Base-by-base conservation (phyloP, 2,888 invertebrate species). In the Pachydiplax longipennis region DNA sequence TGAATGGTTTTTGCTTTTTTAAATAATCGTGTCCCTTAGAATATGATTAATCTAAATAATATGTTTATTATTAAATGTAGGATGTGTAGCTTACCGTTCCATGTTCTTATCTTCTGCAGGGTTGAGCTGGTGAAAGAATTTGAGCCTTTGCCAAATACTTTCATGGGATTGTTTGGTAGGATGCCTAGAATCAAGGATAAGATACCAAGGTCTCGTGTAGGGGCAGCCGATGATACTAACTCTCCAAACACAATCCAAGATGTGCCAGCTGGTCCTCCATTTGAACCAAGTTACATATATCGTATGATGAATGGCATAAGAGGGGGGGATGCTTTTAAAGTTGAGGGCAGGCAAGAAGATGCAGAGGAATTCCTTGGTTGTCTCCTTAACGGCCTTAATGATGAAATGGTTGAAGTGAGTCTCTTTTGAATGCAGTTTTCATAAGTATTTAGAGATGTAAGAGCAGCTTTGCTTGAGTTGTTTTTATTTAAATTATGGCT, bases 341-440 rank as follows among this genome's bases (percentile, higher is more conserved):
- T 97, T 90, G 98, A 98, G 94, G 99, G 98, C 0, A 95, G 98
- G 35, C 99, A 99, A 94, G 99, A 99, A 93, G 99, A 99, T 94
- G 99, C 99, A 0, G 99, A 99, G 94, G 99, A 99, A 94, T 99
- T 99, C 94, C 95, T 99, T 2, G 97, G 98, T 12, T 98, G 97
- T 93, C 95, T 99, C 91, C 95, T 99, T 40, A 99, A 99, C 94
- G 98, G 98, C 44, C 96, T 99, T 91, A 99, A 99, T 93, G 99
- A 99, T 94, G 99, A 99, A 95, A 99, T 99, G 98, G 95, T 98
- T 3, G 98, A 98, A 95, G 97, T 98, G 93, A 93, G 94, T 91
- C 44, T 31, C 94, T 91, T 31, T 31, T 4, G 12, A 18, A 22
- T 81, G 0, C 15, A 3, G 0, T 25, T 53, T 48, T n/a, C 12